Evolutionary conservation across 2,888 invertebrate species (phyloP).

Genomic region (Piscicola geometra): DNA sequence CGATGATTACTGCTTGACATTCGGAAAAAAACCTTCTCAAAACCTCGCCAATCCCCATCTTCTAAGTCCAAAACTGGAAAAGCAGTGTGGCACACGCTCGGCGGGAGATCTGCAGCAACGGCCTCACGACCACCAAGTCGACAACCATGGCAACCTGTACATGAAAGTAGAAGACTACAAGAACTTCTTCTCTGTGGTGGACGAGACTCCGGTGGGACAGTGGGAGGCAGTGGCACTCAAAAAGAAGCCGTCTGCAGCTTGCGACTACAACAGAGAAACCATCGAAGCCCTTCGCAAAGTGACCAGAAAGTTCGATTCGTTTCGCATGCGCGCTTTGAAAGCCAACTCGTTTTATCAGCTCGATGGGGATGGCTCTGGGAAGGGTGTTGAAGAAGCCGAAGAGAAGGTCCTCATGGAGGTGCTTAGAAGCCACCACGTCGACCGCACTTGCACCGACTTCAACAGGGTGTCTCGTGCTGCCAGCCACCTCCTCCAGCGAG

Average conservation of each 20-base stretch:
- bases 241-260: neutral
- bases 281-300: conserved; percentile 20
- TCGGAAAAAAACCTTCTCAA: conserved; percentile 1
- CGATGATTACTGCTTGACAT: neutral
- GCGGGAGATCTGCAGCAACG: neutral
- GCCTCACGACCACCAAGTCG: neutral
- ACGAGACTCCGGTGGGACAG: neutral
- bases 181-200: conserved; percentile 13
- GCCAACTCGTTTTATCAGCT: conserved; percentile 19
- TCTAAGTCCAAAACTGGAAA: neutral
- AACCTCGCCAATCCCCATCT: neutral
- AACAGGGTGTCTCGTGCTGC: conserved; percentile 16
- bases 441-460: neutral
- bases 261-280: conserved; percentile 26
- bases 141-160: conserved; percentile 10
- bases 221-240: neutral
- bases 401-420: neutral
- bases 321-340: conserved; percentile 26
- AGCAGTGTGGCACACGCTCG: neutral
- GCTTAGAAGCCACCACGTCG: neutral
- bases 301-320: conserved; percentile 32
- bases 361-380: neutral
- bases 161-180: conserved; percentile 26
- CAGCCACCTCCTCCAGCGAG: neutral
- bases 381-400: too few species aligned